Evolutionary conservation across 1,140 invertebrate genomes (phyloP), one percentile per base, ranked within the genome.

Genomic region (Drosophila seguyi): DNA sequence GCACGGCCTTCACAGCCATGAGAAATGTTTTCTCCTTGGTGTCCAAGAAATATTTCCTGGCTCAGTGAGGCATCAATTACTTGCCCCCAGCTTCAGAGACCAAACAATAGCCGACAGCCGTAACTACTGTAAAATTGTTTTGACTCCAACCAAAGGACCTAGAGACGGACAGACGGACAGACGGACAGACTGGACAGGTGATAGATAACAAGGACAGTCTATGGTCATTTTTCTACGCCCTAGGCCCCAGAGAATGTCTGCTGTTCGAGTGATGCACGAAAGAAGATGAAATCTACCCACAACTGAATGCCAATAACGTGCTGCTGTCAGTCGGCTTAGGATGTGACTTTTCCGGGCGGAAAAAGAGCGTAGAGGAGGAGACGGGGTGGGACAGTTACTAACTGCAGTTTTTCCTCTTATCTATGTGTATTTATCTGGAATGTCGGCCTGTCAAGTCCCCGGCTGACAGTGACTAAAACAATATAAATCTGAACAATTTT

Each of bases 301-400:
- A 77, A 68, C 74, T 77, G 73, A 76, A 76, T 76, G 57, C 73
- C 74, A 76, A 76, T 76, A 76, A 76, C 66, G 74, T 76, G 73
- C 74, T 60, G 62, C 73, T 77, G 74, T 68, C 74, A 60, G 62
- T 60, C 48, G 62, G 74, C 62, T 68, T 77, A 76, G 74, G 48
- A 55, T 53, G 61, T 56, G 65, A 57, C 25, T 69, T 53, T 52
- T 22, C 60, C 18, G 31, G 27, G 48, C 8, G 41, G 34, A 20
- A 2, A 16, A 6, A 20, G 29, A 11, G 3, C 20, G 44, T 6
- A 4, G 13, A 22, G 47, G n/a, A 3, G 47, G 16, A n/a, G n/a
- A n/a, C 6, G 10, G n/a, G n/a, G 27, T 31, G n/a, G 73, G 55
- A 53, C 29, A 55, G 62, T 41, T 58, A 48, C 62, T 25, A 60